A percentile compares a stretch with the other conserved stretches of the same genome.
Conservation (phyloP, 2,888 invertebrate species). For the Ophion ventricosus region DNA sequence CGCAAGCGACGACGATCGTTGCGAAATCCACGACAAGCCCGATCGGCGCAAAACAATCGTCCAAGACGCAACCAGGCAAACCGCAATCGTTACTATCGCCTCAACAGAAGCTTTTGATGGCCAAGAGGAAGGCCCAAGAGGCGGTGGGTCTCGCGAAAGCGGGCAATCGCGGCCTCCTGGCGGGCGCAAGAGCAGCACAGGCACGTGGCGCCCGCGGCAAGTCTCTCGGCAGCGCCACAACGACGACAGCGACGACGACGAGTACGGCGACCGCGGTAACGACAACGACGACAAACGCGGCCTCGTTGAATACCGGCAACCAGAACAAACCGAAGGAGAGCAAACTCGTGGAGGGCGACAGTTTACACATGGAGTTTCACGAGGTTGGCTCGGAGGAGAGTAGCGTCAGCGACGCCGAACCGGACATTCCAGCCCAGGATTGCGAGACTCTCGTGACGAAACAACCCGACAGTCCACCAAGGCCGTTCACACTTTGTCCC, state of each 20-base stretch:
- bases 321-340: conserved; percentile 80
- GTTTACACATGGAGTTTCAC: conserved; percentile 83
- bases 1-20: conserved; percentile 73
- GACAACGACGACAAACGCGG: conserved; percentile 2
- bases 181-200: conserved; percentile 69
- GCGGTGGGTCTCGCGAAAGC: conserved; percentile 78
- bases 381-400: conserved; percentile 83
- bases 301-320: conserved; percentile 58
- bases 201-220: conserved; percentile 73
- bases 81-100: conserved; percentile 78
- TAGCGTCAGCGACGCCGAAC: conserved; percentile 87
- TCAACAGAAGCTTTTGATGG: conserved; percentile 81
- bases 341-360: conserved; percentile 82
- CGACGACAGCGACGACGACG: conserved; percentile 30
- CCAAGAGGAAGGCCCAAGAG: conserved; percentile 81
- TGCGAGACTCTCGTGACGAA: conserved; percentile 84
- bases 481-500: conserved; percentile 89
- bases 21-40: conserved; percentile 70
- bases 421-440: conserved; percentile 84
- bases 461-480: conserved; percentile 87
- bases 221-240: conserved; percentile 21
- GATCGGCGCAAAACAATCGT: conserved; percentile 72
- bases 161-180: conserved; percentile 72
- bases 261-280: conserved; percentile 4
- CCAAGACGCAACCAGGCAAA: conserved; percentile 71